These are phyloP conservation scores for Thamnophis sirtalis DNA, from an alignment of 2,113 vertebrate genomes.

Conservation along the genomic window DNA sequence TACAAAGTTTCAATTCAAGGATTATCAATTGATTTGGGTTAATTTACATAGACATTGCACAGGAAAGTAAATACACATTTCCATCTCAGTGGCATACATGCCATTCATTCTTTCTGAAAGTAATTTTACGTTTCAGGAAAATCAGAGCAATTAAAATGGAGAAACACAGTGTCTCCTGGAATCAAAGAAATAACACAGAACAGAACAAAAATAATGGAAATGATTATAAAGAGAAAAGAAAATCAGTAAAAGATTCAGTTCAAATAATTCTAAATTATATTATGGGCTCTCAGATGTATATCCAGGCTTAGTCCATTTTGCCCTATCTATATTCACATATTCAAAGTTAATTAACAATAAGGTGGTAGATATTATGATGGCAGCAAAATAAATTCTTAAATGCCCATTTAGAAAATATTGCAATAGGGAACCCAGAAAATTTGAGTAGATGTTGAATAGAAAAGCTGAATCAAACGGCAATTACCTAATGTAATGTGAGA, in stretches of 20 bases:
- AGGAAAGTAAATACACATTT: neutral
- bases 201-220: neutral
- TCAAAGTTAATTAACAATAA: neutral
- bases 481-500: neutral
- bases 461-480: neutral
- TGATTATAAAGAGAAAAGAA: neutral
- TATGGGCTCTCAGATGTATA: neutral
- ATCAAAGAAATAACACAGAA: neutral
- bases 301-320: neutral
- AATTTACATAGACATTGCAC: neutral
- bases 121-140: neutral
- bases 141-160: neutral
- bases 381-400: neutral
- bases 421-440: neutral
- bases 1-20: neutral
- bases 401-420: neutral
- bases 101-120: neutral
- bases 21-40: neutral
- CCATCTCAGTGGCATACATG: neutral
- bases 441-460: neutral
- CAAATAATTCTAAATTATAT: neutral
- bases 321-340: neutral
- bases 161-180: neutral
- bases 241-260: neutral
- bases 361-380: neutral